Conservation (phyloP, 2,888 invertebrate species). For the Dione vanillae region DNA sequence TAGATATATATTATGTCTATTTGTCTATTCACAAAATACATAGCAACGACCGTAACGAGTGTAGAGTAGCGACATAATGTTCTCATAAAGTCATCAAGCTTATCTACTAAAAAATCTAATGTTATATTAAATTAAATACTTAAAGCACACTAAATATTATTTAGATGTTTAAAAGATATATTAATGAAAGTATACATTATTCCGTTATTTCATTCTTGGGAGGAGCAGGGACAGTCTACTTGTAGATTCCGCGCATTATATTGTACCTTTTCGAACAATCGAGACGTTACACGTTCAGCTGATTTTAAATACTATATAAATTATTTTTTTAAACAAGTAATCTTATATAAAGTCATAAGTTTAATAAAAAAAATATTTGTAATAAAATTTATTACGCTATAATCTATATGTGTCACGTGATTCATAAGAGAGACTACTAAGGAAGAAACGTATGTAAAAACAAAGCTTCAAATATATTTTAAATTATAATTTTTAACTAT, state of each 20-base stretch:
- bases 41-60: background rate
- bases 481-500: no score
- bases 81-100: background rate
- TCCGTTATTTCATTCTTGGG: conserved; percentile 21
- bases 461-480: background rate
- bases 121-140: conserved; percentile 6
- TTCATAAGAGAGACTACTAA: background rate
- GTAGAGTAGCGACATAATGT: background rate
- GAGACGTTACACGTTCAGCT: conserved; percentile 9
- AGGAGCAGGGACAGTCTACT: conserved; percentile 17
- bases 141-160: background rate
- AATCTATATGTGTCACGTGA: background rate
- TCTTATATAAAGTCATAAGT: no score
- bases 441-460: conserved; percentile 7
- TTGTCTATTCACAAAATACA: background rate
- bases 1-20: no score
- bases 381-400: background rate
- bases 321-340: background rate
- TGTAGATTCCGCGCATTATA: conserved; percentile 17
- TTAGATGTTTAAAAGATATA: background rate
- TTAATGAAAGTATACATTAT: conserved; percentile 6
- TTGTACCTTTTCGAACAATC: conserved; percentile 20
- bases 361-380: background rate
- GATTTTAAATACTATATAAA: background rate
- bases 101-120: conserved; percentile 21